Percentiles rank a stretch among this genome's conserved stretches.
phyloP scores from a whole-genome alignment of 2,113 vertebrate species.

The Chionomys nivalis region DNA sequence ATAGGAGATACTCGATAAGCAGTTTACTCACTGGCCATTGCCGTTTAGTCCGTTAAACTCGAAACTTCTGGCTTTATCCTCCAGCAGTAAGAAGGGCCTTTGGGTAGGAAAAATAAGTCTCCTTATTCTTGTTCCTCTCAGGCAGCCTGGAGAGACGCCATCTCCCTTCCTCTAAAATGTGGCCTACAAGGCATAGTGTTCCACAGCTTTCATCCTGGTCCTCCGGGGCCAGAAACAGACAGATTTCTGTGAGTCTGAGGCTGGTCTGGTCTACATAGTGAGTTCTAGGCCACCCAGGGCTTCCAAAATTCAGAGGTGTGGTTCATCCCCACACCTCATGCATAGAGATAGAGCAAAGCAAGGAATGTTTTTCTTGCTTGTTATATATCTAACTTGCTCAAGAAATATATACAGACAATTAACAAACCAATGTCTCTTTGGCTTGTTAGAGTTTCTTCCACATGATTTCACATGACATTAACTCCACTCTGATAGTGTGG shows the following conservation, averaged over 20 bases:
- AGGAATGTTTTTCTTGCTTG: background rate
- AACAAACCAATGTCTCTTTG: background rate
- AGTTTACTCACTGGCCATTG: background rate
- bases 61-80: background rate
- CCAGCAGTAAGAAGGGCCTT: background rate
- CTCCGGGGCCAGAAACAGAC: background rate
- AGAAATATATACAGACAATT: background rate
- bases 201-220: background rate
- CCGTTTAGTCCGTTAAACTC: background rate
- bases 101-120: background rate
- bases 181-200: background rate
- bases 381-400: background rate
- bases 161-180: background rate
- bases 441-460: background rate
- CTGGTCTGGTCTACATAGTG: background rate
- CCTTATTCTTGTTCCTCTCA: background rate
- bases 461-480: background rate
- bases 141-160: background rate
- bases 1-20: background rate
- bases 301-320: background rate
- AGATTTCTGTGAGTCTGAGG: background rate
- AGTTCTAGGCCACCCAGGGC: background rate
- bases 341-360: background rate
- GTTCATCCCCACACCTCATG: background rate
- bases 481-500: background rate